Conservation (phyloP, 2,113 vertebrate species). For the Sander lucioperca region DNA sequence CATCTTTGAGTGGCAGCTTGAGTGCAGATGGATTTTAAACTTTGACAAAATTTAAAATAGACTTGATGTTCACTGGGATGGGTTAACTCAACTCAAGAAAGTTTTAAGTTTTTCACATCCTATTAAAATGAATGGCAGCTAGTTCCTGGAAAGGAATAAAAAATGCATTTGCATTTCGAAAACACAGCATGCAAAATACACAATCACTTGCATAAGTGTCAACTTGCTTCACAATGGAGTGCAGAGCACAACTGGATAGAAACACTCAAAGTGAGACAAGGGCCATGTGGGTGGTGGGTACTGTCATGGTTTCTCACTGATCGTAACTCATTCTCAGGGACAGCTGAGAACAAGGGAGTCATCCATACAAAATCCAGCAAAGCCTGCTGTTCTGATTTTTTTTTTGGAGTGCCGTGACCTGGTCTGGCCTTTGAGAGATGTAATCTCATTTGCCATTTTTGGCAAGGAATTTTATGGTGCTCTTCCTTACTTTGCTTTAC, state of each 20-base stretch:
- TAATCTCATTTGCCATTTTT: conserved; percentile 43
- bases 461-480: conserved; percentile 39
- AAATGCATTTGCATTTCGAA: not conserved
- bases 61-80: not conserved
- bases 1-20: not conserved
- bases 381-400: conserved; percentile 46
- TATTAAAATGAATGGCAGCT: not conserved
- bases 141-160: not conserved
- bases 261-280: conserved; percentile 15
- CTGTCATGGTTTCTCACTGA: conserved; percentile 64
- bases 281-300: conserved; percentile 59
- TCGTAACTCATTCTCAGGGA: conserved; percentile 77
- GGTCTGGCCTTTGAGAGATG: conserved; percentile 67
- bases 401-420: conserved; percentile 56
- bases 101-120: not conserved
- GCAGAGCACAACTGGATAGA: not conserved
- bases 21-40: not conserved
- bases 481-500: conserved; percentile 27
- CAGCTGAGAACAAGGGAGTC: conserved; percentile 77
- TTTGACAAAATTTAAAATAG: not conserved
- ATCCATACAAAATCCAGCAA: conserved; percentile 74
- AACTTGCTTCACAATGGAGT: too few relatives aligned
- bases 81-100: not conserved
- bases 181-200: not conserved
- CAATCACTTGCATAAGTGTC: not conserved